Base-by-base conservation (phyloP, 2,797 vertebrate genomes). In the Enteromius trimaculatus region DNA sequence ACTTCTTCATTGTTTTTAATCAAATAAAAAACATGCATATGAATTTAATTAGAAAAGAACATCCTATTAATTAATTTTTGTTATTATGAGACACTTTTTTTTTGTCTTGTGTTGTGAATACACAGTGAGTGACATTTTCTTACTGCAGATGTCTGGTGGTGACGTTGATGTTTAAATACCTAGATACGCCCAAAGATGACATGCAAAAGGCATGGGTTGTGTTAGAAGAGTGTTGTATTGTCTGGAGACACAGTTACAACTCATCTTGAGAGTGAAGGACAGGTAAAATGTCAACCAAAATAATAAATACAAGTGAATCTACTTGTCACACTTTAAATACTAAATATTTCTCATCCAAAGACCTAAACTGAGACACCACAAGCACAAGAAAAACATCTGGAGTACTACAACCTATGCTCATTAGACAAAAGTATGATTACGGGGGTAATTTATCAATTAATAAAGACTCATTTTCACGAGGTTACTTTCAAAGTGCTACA, bases 51-150 rank as follows among this genome's bases (percentile, higher is more conserved):
- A 81, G 79, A 72, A 81, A 31, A 60, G 10, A 37, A 42, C 26
- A 72, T 74, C 29, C 42, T 51, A 26, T 58, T 31, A 72, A 81
- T 74, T 74, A 7, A 81, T 81, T 29, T 37, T 65, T 81, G 69
- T 39, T 70, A 74, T 39, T 65, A 34, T 75, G 19, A 47, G 4
- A 42, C 37, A 53, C 19, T 55, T 42, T 26, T 55, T 58, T 51
- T 39, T 39, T 62, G 37, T 60, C 23, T 62, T 81, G 29, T 78
- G 77, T 13, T 66, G 19, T 81, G n/a, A 81, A 81, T 31, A 23
- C 39, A 62, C 29, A 81, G 29, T 37, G 14, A 31, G 69, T 11
- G 42, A 37, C 13, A 23, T 62, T 34, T 1, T 53, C 7, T 34
- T 62, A 47, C 69, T 64, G 29, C 29, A 64, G 9, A 6, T 14